Percentiles rank a stretch among this genome's conserved stretches.
phyloP scores from a whole-genome alignment of 2,113 vertebrate species.

The Falcunculus frontatus region DNA sequence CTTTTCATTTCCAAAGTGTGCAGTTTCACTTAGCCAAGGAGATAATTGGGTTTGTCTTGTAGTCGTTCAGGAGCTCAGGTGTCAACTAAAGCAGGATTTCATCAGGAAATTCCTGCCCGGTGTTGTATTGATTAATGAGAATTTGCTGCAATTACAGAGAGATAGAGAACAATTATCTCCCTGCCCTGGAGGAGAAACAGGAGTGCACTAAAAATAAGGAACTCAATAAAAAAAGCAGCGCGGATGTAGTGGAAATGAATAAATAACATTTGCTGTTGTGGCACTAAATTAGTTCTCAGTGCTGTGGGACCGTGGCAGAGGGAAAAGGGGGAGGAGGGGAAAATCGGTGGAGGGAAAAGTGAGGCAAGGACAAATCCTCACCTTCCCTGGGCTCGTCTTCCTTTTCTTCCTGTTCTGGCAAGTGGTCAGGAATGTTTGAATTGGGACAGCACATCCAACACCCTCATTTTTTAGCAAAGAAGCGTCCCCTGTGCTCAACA shows the following conservation, averaged over 20 bases:
- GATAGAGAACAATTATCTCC: not conserved
- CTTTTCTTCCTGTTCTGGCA: not conserved
- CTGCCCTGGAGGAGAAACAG: not conserved
- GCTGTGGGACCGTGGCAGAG: fast-evolving
- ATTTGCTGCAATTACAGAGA: not conserved
- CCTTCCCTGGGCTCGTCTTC: not conserved
- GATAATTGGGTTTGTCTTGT: not conserved
- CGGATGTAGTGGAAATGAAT: not conserved
- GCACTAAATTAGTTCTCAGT: not conserved
- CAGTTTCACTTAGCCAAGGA: not conserved
- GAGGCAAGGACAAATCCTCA: not conserved
- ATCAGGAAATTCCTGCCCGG: not conserved
- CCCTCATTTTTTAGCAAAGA: not conserved
- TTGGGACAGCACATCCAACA: not conserved
- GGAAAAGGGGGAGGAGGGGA: not conserved
- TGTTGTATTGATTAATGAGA: not conserved
- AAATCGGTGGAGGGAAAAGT: not conserved
- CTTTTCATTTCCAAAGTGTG: not conserved
- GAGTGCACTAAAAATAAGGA: not conserved
- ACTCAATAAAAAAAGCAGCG: not conserved
- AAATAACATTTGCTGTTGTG: not conserved
- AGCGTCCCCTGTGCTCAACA: not conserved
- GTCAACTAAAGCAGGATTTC: not conserved
- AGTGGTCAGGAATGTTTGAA: not conserved
- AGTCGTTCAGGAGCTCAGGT: not conserved